Evolutionary conservation across 2,113 vertebrate species (phyloP), one percentile per base, ranked within the genome.

Genomic region (Orycteropus afer): DNA sequence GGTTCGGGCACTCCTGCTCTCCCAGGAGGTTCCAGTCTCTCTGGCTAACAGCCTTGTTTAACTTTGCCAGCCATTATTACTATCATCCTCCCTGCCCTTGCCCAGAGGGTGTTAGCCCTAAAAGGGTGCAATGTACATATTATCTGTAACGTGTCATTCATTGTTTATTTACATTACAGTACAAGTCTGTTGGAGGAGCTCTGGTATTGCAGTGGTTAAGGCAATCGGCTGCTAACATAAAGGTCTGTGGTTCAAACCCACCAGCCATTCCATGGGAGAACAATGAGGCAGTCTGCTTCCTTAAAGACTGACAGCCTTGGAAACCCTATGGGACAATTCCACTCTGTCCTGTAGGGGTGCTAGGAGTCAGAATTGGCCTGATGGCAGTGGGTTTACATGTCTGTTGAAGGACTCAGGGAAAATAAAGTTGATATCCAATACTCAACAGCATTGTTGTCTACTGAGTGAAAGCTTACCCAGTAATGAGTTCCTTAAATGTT

Each of bases 401-500:
- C 76, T 69, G 83, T 61, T 47, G 47, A 81, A 77, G 32, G 29
- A n/a, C 45, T 67, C 47, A 80, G 71, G 73, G 10, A 85, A 93
- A 95, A 89, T 84, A 59, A 90, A 93, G 4, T 47, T 65, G 53
- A 74, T 61, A 87, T 71, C 32, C 63, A 84, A 45, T 65, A 57
- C 20, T 73, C 85, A n/a, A 81, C 22, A 57, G n/a, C 77, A 17
- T 63, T 78, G n/a, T 79, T 83, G 23, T 20, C 42, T 83, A 55
- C 22, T 92, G 25, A 17, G 67, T 61, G 82, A 49, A 83, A 94
- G 71, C 23, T 78, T 74, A 45, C 4, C 51, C 47, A 89, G 7
- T 81, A 91, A 82, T 91, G 85, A 95, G 29, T 89, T 93, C 78
- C 42, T 47, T 76, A 88, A 63, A 55, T 94, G 2, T 71, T 81